phyloP scores from a whole-genome alignment of 2,797 vertebrate species.

The Luscinia luscinia region DNA sequence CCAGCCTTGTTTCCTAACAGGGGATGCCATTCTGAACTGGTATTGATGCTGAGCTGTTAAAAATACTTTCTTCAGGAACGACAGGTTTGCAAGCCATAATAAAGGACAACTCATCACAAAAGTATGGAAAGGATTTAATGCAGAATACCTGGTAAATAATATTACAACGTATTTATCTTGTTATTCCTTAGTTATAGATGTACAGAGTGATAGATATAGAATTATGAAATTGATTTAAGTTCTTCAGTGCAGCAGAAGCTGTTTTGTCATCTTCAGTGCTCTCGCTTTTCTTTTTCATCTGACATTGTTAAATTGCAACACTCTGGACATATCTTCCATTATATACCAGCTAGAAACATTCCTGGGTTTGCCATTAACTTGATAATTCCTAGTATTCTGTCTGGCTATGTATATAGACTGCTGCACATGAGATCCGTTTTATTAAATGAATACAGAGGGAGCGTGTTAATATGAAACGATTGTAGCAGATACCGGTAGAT shows the following conservation, averaged over 20 bases:
- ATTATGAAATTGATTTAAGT: not conserved
- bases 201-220: not conserved
- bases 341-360: not conserved
- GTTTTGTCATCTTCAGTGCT: not conserved
- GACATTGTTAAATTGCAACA: conserved; percentile 9
- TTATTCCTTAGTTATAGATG: conserved; percentile 14
- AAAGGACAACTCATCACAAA: not conserved
- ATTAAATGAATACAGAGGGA: conserved; percentile 13
- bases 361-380: not conserved
- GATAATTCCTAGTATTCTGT: not conserved
- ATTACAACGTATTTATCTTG: not conserved
- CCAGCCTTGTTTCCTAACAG: conserved; percentile 55
- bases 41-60: conserved; percentile 7
- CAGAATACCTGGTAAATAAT: conserved; percentile 24
- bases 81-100: not conserved
- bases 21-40: conserved; percentile 21
- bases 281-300: not conserved
- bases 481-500: not conserved
- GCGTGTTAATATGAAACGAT: not conserved
- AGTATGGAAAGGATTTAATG: not conserved
- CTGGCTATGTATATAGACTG: not conserved
- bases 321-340: not conserved
- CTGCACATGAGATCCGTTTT: not conserved
- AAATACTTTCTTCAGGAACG: not conserved
- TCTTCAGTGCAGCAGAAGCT: not conserved